Base-by-base conservation (phyloP, 2,888 invertebrate genomes). In the Scaptomyza tumidula region DNA sequence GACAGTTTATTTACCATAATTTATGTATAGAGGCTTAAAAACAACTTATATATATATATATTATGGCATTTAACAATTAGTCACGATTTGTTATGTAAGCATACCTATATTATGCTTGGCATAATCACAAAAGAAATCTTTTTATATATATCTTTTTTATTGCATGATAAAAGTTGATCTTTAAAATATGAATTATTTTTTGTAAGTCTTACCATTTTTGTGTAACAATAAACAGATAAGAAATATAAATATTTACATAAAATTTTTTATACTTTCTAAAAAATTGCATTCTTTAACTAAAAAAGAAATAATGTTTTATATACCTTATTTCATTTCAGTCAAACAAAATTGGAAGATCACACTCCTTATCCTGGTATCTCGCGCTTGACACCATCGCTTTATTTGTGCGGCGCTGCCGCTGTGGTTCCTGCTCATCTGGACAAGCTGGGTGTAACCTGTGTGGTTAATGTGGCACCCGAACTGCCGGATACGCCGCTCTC, bases 401-500 rank as follows among this genome's bases (percentile, higher is more conserved):
- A 95, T 90, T 94, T 98, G 41, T 95, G 96, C 80, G 97, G 97
- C 13, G 97, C 97, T 0, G 95, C 95, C 53, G 95, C 95, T 0
- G 93, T 95, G 19, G 93, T 95, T 52, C 95, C 95, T 1, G 94
- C 95, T 3, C 94, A 95, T 50, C 93, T 98, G 37, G 94, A 94
- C 72, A 93, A 94, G 2, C 92, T 95, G 35, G 94, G 94, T 48
- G 95, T 98, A 54, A 95, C 95, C 1, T 95, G 96, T 83, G 95
- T 98, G 41, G 94, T 98, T 57, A 97, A 96, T 90, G 96, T 95
- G 19, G 97, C 97, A 0, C 95, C 96, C 0, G 98, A 98, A 90
- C 93, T 97, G 48, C 97, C 97, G 0, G 94, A 95, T 58, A 93
- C 94, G 4, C 94, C 94, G 0, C 88, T 94, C 1, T 94, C 95